phyloP scores from a whole-genome alignment of 1,140 invertebrate genomes.

The Gryon sp. region DNA sequence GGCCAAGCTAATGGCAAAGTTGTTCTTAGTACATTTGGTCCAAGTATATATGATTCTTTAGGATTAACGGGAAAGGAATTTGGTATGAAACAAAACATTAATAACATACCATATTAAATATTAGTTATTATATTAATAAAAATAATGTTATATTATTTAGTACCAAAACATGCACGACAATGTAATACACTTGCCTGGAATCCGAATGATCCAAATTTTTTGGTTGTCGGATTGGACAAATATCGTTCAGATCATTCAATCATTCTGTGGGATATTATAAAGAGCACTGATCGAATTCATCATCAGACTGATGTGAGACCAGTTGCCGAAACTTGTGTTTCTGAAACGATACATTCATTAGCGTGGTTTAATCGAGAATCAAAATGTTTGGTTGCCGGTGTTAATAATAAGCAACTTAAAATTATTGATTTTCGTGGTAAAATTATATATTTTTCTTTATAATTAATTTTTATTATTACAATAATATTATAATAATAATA shows the following conservation, averaged over 20 bases:
- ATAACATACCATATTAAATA: no score
- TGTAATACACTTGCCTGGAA: constrained; percentile 95
- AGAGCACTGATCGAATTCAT: constrained; percentile 76
- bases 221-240: constrained; percentile 92
- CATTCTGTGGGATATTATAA: constrained; percentile 88
- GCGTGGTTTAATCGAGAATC: constrained; percentile 89
- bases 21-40: constrained; percentile 88
- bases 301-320: constrained; percentile 80
- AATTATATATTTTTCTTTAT: constrained; percentile 5
- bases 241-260: constrained; percentile 90
- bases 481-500: not conserved
- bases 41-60: constrained; percentile 83
- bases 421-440: constrained; percentile 95
- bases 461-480: not conserved
- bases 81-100: constrained; percentile 76
- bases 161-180: constrained; percentile 88
- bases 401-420: constrained; percentile 93
- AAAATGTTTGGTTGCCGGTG: constrained; percentile 89
- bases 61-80: constrained; percentile 88
- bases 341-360: constrained; percentile 91
- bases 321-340: constrained; percentile 85
- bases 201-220: constrained; percentile 88
- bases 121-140: not conserved
- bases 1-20: constrained; percentile 93
- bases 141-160: constrained; percentile 79